Evolutionary conservation across 2,113 vertebrate genomes (phyloP).

Genomic region (Anser brachyrhynchus): DNA sequence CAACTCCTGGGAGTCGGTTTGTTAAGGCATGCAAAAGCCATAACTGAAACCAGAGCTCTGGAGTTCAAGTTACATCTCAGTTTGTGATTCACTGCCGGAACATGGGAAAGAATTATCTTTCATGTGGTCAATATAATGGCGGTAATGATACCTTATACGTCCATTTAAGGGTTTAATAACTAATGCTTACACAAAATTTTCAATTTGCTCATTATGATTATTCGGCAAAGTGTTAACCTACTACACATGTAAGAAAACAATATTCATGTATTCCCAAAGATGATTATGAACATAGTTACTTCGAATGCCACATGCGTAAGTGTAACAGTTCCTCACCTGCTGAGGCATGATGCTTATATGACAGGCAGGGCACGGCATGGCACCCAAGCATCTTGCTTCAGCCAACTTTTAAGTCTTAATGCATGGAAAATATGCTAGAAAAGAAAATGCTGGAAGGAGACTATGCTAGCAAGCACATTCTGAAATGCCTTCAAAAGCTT

Average conservation of each 20-base stretch:
- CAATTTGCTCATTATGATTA: constrained; percentile 48
- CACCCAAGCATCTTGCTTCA: rapidly evolving
- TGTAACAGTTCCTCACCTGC: background rate
- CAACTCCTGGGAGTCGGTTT: background rate
- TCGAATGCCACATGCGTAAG: background rate
- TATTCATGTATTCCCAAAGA: constrained; percentile 36
- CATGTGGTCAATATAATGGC: constrained; percentile 44
- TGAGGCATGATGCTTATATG: background rate
- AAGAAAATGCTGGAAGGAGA: background rate
- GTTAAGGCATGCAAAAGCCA: background rate
- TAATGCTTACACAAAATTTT: constrained; percentile 11
- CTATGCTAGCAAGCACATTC: too few relatives aligned
- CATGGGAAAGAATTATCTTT: constrained; percentile 48
- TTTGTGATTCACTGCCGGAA: constrained; percentile 30
- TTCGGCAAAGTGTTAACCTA: constrained; percentile 42
- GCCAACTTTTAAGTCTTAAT: background rate
- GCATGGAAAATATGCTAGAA: background rate
- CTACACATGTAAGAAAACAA: constrained; percentile 38
- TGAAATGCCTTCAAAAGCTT: background rate
- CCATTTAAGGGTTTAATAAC: constrained; percentile 35
- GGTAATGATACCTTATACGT: constrained; percentile 58
- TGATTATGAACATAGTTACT: background rate
- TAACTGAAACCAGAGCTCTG: background rate
- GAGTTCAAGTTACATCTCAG: background rate
- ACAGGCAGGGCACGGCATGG: background rate